These are phyloP conservation scores for Petaurus breviceps DNA, from an alignment of 2,113 vertebrate species.

Conservation along the genomic window DNA sequence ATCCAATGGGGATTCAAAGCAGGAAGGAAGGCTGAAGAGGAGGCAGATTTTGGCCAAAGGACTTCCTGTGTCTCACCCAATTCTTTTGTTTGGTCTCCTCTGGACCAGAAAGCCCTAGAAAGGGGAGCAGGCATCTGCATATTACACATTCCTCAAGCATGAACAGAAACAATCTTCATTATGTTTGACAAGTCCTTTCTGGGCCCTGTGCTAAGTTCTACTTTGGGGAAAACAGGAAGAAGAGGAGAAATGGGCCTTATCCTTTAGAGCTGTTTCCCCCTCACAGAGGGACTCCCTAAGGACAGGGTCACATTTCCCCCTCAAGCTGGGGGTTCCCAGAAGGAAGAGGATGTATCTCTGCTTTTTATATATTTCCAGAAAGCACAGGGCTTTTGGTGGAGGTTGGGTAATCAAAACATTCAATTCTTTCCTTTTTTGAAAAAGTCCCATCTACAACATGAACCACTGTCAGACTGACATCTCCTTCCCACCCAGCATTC, in stretches of 20 bases:
- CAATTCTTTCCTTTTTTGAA: background rate
- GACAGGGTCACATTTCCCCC: background rate
- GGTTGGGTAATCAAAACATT: background rate
- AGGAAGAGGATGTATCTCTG: background rate
- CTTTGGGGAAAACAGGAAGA: background rate
- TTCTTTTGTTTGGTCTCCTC: background rate
- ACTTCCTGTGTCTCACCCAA: background rate
- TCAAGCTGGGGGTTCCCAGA: background rate
- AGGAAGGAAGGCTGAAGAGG: background rate
- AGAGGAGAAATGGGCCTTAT: background rate
- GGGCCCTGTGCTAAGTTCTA: background rate
- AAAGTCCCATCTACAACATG: background rate
- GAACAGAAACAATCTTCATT: background rate
- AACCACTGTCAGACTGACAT: background rate
- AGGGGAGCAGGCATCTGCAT: background rate
- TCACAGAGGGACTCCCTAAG: background rate
- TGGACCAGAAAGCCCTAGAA: background rate
- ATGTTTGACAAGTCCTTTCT: background rate
- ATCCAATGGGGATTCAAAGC: background rate
- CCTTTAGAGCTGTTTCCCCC: background rate
- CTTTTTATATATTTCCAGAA: background rate
- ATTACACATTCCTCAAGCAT: background rate
- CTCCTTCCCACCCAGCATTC: background rate
- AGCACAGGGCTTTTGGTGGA: background rate
- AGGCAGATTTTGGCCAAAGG: background rate